phyloP scores from a whole-genome alignment of 2,888 invertebrate genomes.

The Tetramorium bicarinatum region DNA sequence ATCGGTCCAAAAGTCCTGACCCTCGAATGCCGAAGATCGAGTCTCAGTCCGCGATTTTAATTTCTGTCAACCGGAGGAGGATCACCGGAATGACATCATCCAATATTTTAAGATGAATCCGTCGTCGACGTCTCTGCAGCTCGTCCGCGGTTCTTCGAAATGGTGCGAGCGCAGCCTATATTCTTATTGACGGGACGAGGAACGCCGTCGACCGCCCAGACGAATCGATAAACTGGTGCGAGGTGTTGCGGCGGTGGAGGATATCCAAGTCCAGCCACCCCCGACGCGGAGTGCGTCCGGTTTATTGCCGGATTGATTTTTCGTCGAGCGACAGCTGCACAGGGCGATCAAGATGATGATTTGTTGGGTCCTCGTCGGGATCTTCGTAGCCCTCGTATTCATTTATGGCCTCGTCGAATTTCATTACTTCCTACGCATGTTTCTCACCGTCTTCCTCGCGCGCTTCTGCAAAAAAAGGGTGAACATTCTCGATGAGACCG shows the following conservation, averaged over 20 bases:
- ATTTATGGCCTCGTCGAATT: slow-evolving; percentile 90
- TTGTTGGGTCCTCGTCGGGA: slow-evolving; percentile 85
- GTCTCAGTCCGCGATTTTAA: not conserved
- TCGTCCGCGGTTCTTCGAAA: slow-evolving; percentile 50
- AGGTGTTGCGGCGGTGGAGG: slow-evolving; percentile 64
- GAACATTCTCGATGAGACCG: slow-evolving; percentile 90
- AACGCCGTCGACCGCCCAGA: slow-evolving; percentile 60
- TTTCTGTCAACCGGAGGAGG: slow-evolving; percentile 14
- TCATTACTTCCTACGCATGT: slow-evolving; percentile 91
- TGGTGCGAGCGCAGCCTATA: slow-evolving; percentile 53
- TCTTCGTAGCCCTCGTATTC: slow-evolving; percentile 86
- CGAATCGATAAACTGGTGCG: slow-evolving; percentile 78
- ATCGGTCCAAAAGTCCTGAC: not conserved
- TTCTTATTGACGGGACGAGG: slow-evolving; percentile 73
- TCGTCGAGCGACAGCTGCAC: not conserved
- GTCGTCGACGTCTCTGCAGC: not conserved
- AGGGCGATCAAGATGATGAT: slow-evolving; percentile 65
- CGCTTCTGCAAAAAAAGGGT: slow-evolving; percentile 89
- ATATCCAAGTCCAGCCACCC: slow-evolving; percentile 64
- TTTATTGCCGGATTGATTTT: slow-evolving; percentile 8
- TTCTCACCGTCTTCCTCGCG: slow-evolving; percentile 90
- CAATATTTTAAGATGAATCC: slow-evolving; percentile 20
- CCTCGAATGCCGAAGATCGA: not conserved
- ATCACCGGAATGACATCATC: not conserved
- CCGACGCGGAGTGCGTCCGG: slow-evolving; percentile 6